These are phyloP conservation scores for Donacobius atricapilla DNA, from an alignment of 2,113 vertebrate species.

Conservation along the genomic window DNA sequence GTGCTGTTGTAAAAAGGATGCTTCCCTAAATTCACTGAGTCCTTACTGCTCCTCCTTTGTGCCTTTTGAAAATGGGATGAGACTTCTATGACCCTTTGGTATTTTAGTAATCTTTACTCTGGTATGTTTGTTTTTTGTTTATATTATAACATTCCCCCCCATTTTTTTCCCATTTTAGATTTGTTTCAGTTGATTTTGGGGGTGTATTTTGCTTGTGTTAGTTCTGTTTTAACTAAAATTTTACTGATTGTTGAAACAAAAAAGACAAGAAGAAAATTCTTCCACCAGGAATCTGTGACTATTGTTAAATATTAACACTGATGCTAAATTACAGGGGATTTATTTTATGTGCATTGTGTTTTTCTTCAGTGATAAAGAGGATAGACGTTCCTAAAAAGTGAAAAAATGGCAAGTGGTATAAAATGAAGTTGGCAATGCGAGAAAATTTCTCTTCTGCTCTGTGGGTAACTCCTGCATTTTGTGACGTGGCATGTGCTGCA, in stretches of 20 bases:
- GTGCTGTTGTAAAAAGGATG: background rate
- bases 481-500: accelerated
- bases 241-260: background rate
- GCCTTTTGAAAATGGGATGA: background rate
- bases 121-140: background rate
- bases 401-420: background rate
- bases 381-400: background rate
- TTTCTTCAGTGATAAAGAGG: background rate
- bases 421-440: background rate
- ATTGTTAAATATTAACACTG: background rate
- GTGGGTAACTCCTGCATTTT: background rate
- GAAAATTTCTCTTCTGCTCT: background rate
- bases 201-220: accelerated
- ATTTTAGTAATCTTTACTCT: background rate
- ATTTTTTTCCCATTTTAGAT: background rate
- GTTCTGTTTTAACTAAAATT: background rate
- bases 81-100: background rate
- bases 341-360: accelerated
- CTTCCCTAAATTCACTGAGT: background rate
- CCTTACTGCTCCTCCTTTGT: background rate
- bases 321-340: background rate
- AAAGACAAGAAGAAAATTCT: background rate
- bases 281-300: background rate
- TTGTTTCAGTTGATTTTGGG: background rate
- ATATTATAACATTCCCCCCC: accelerated